Evolutionary conservation across 2,113 vertebrate genomes (phyloP).

Genomic region (Leuciscus idus): DNA sequence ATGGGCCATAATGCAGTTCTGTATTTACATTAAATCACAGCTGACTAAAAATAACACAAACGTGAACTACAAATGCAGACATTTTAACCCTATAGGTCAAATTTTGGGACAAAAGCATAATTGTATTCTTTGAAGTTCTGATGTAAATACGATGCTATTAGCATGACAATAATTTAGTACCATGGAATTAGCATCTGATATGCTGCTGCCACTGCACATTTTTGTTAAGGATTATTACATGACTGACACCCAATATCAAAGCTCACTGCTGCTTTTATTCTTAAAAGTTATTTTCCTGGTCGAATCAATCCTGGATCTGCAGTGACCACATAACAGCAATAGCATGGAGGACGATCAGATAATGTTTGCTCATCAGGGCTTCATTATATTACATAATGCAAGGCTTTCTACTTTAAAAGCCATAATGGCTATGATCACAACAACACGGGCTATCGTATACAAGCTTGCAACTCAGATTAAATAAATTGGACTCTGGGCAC

Average conservation of each 20-base stretch:
- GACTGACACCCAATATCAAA: not conserved
- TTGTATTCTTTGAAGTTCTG: not conserved
- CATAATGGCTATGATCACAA: not conserved
- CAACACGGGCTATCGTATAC: not conserved
- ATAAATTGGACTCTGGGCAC: not conserved
- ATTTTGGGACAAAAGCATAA: not conserved
- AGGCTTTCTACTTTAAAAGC: constrained; percentile 10
- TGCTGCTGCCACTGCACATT: not conserved
- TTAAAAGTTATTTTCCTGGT: not conserved
- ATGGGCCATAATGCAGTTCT: constrained; percentile 19
- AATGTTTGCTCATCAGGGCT: constrained; percentile 1
- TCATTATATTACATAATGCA: constrained; percentile 29
- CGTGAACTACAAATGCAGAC: not conserved
- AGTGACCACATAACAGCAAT: not conserved
- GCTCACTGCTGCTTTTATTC: not conserved
- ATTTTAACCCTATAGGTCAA: not conserved
- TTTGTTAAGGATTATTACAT: not conserved
- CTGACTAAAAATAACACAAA: constrained; percentile 22
- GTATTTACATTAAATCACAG: constrained; percentile 24
- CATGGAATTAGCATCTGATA: not conserved
- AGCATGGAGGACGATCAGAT: constrained; percentile 11
- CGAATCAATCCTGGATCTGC: not conserved
- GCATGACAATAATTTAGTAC: not conserved
- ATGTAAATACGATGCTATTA: not conserved
- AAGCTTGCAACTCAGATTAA: not conserved